Evolutionary conservation across 1,140 invertebrate genomes (phyloP), one percentile per base, ranked within the genome.

Genomic region (Armadillidium nasatum): DNA sequence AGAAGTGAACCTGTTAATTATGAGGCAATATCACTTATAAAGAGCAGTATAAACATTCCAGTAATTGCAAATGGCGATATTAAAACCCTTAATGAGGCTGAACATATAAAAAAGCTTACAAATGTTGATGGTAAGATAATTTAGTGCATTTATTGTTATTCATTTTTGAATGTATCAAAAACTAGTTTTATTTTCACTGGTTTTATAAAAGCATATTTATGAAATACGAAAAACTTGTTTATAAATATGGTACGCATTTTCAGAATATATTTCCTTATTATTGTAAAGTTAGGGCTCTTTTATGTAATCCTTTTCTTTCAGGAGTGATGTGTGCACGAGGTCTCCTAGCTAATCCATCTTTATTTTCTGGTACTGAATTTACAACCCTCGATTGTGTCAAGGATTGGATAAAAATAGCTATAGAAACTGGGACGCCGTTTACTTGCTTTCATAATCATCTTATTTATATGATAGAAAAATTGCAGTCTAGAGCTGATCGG

Each of bases 61-160:
- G 85, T 97, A 0, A 89, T 97, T 81, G 94, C 93, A 1, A 98
- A 98, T 88, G 96, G 96, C 74, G 93, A 93, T 83, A 87, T 96
- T 0, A 93, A 89, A 83, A 88, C 84, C 70, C 86, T 94, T 75
- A 82, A 89, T n/a, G 92, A 92, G 86, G 92, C 91, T 60, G 82
- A 89, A 75, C 80, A 85, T 19, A 85, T 96, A 21, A 87, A 90
- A 76, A 83, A 88, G 46, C 80, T 83, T 76, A 92, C 93, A 7
- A 88, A 89, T 43, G 94, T 92, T 78, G 87, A 91, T 84, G 95
- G 93, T 85, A 86, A 13, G 44, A 33, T 33, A 33, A 33, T 33
- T 1, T 33, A n/a, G n/a, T 33, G 33, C 1, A 33, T 33, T 33
- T 33, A 33, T 33, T 33, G n/a, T n/a, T 6, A 33, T 33, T 33